A percentile compares a stretch with the other conserved stretches of the same genome.
Evolutionary conservation across 2,797 vertebrate genomes (phyloP).

Genomic region (Crenuchus spilurus): DNA sequence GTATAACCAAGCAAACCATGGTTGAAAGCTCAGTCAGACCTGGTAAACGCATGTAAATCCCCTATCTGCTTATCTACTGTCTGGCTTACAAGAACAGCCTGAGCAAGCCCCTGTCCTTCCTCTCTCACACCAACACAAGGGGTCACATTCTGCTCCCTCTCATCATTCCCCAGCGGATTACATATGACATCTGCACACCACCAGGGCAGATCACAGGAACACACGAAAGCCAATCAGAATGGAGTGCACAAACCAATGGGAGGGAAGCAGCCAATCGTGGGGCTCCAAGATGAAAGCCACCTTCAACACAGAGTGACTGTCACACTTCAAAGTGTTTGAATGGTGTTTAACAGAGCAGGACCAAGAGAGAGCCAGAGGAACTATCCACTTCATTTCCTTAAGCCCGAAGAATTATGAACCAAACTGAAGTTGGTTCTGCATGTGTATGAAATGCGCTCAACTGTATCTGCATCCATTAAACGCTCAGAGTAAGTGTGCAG

Average conservation of each 20-base stretch:
- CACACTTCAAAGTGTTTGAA: conserved; percentile 3
- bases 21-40: too few species aligned
- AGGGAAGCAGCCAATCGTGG: conserved; percentile 21
- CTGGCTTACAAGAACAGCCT: background rate
- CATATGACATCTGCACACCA: background rate
- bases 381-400: background rate
- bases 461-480: background rate
- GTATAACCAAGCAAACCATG: too few species aligned
- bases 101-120: too few species aligned
- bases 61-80: background rate
- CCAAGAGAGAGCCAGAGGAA: background rate
- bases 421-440: background rate
- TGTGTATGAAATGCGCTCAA: background rate
- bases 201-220: background rate
- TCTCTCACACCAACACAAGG: background rate
- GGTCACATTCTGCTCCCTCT: background rate
- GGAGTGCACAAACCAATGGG: background rate
- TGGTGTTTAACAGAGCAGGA: conserved; percentile 9
- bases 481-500: conserved; percentile 5
- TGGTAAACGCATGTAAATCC: background rate
- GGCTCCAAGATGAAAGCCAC: background rate
- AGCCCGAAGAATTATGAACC: conserved; percentile 3
- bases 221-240: background rate
- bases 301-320: background rate
- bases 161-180: background rate